These are phyloP conservation scores for Cynopterus sphinx DNA, from an alignment of 2,797 vertebrate genomes.

Conservation along the genomic window DNA sequence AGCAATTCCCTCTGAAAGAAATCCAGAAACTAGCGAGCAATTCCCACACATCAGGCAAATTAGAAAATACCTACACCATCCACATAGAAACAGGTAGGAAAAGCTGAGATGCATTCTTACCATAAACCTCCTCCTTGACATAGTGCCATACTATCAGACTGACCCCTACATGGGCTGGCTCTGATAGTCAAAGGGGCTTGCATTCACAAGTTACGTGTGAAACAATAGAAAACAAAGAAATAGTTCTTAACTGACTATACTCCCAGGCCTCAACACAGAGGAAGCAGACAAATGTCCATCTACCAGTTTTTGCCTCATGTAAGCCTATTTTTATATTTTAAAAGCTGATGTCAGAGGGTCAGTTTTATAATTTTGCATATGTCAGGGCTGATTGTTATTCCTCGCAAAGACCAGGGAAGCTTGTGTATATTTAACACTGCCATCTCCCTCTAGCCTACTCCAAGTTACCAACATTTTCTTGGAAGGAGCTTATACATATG, in stretches of 20 bases:
- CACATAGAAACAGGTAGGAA: no score
- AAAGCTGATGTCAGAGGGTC: not conserved
- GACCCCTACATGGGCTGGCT: not conserved
- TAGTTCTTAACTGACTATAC: not conserved
- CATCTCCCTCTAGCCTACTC: not conserved
- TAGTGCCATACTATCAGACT: not conserved
- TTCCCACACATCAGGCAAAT: no score
- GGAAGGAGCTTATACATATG: not conserved
- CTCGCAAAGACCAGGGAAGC: not conserved
- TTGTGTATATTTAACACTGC: not conserved
- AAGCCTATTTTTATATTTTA: not conserved
- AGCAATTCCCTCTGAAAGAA: no score
- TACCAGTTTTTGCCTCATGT: not conserved
- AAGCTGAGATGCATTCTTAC: no score
- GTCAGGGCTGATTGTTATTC: not conserved
- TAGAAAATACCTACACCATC: no score
- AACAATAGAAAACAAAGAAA: not conserved
- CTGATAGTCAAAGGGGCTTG: not conserved
- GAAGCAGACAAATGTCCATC: not conserved
- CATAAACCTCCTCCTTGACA: no score
- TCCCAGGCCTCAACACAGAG: not conserved
- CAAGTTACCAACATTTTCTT: not conserved
- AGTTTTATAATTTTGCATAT: not conserved
- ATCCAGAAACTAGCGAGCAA: no score
- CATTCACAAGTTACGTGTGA: not conserved